Percentiles rank a stretch among this genome's conserved stretches.
Evolutionary conservation across 2,888 invertebrate species (phyloP).

Genomic region (Physocephala rufipes): DNA sequence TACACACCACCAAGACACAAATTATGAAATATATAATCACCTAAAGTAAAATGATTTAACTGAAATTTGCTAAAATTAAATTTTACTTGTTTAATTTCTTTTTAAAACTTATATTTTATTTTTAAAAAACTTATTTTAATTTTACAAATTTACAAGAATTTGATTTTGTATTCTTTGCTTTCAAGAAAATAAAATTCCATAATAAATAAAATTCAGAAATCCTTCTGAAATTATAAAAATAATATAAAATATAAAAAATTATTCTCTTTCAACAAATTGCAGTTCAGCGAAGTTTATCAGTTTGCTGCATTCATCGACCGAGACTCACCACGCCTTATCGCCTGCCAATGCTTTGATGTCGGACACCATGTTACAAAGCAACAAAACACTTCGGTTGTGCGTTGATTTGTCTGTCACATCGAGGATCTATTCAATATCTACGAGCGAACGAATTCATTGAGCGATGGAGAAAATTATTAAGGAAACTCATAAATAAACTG

Average conservation of each 20-base stretch:
- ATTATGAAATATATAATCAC: too few species aligned
- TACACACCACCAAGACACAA: too few species aligned
- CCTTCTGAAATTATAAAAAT: not conserved
- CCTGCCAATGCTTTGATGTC: not conserved
- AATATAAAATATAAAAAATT: too few species aligned
- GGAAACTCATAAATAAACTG: not conserved
- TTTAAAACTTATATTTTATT: too few species aligned
- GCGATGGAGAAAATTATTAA: not conserved
- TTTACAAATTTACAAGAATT: not conserved
- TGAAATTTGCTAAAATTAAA: too few species aligned
- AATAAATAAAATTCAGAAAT: not conserved
- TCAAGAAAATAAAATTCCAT: not conserved
- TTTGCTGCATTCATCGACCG: not conserved
- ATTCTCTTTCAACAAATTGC: not conserved
- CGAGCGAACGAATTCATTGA: not conserved
- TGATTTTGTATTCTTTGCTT: not conserved
- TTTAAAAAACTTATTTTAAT: not conserved
- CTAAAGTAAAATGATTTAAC: too few species aligned
- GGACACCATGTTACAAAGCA: not conserved
- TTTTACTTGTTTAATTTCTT: too few species aligned
- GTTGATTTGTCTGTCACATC: too few species aligned
- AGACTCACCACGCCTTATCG: not conserved
- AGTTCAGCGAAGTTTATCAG: conserved; percentile 13
- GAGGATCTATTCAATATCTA: too few species aligned
- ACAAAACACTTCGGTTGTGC: too few species aligned